Evolutionary conservation across 1,140 invertebrate species (phyloP).

Genomic region (Diachasmimorpha longicaudata): DNA sequence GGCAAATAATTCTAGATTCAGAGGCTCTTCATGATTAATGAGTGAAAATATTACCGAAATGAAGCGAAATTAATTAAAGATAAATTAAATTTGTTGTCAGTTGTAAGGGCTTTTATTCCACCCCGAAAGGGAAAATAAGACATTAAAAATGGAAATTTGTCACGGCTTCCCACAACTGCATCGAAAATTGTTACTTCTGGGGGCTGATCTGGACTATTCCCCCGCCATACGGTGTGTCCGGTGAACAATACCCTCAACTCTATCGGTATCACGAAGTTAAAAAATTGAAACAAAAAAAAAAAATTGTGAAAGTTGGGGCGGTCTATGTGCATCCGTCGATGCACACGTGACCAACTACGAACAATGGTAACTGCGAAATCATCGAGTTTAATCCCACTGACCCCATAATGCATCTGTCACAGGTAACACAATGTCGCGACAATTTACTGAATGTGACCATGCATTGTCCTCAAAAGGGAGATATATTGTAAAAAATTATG

Average conservation of each 20-base stretch:
- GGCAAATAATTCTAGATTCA: too few species aligned
- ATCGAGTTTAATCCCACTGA: conserved; percentile 40
- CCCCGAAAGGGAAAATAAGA: too few species aligned
- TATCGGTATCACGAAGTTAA: not conserved
- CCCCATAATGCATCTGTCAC: conserved; percentile 7
- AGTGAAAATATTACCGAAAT: too few species aligned
- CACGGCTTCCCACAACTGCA: not conserved
- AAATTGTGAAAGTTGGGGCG: conserved; percentile 32
- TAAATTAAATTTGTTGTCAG: too few species aligned
- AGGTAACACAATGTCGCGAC: not conserved
- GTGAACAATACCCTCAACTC: not conserved
- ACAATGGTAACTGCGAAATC: conserved; percentile 37
- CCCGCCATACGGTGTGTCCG: not conserved
- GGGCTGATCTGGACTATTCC: not conserved
- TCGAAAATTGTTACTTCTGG: not conserved
- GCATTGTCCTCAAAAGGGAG: not conserved
- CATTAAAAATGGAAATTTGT: too few species aligned
- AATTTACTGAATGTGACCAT: not conserved
- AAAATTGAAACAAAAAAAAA: not conserved
- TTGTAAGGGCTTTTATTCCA: too few species aligned
- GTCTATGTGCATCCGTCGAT: conserved; percentile 30
- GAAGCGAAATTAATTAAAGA: too few species aligned
- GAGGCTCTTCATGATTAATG: too few species aligned
- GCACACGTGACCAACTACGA: conserved; percentile 25
- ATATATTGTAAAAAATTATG: not conserved